A percentile compares a stretch with the other conserved stretches of the same genome.
These are phyloP conservation scores for Eulemur macaco DNA, from an alignment of 2,113 vertebrate genomes.

Conservation along the genomic window DNA sequence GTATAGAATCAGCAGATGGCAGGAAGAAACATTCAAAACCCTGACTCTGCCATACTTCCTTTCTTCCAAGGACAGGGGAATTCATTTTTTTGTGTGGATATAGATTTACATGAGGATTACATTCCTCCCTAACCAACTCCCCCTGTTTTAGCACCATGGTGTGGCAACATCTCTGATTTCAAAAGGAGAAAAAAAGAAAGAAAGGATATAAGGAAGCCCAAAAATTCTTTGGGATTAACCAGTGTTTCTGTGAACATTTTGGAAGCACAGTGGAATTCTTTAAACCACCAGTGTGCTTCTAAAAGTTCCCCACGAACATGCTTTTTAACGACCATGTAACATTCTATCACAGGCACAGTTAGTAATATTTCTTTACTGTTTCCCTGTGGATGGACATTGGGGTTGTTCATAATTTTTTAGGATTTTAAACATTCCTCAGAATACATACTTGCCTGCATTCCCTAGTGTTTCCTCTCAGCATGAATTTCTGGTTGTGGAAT, in stretches of 20 bases:
- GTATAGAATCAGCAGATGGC: neutral
- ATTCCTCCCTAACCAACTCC: neutral
- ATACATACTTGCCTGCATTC: neutral
- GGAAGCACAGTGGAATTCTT: neutral
- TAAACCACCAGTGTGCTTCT: neutral
- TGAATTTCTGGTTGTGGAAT: neutral
- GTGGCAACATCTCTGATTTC: neutral
- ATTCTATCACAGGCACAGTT: neutral
- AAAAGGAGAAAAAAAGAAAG: neutral
- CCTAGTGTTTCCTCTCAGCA: neutral
- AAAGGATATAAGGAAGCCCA: neutral
- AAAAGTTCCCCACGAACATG: neutral
- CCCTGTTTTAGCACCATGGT: neutral
- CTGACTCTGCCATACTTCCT: neutral
- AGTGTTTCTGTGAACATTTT: neutral
- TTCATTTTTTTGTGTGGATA: neutral
- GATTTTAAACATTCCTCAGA: neutral
- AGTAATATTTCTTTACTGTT: neutral
- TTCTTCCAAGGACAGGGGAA: neutral
- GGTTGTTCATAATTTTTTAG: neutral
- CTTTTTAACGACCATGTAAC: neutral
- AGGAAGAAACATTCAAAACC: neutral
- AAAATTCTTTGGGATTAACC: constrained; percentile 32
- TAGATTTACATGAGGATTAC: neutral
- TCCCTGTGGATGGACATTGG: neutral